Base-by-base conservation (phyloP, 35 echinoderm and acorn worm genomes). In the Ophiothrix spiculata region DNA sequence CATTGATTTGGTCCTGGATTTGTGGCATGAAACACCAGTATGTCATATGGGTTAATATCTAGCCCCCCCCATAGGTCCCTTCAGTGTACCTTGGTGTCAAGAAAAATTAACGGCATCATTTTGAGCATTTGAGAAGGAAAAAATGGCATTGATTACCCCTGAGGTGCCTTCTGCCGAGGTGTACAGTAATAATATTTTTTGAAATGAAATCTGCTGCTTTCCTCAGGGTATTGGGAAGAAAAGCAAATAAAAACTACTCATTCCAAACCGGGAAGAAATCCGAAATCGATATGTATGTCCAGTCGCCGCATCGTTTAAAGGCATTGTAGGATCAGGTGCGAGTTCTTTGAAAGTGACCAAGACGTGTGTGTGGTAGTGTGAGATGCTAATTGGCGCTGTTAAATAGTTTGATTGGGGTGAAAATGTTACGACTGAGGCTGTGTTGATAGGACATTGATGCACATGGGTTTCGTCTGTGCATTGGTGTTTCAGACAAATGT, bases 201-300 rank as follows among this genome's bases (percentile, higher is more conserved):
- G 60, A 69, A 69, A 69, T 69, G 29, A 69, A 69, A 69, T 69
- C 60, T 69, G 60, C 60, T 69, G 17, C 2, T 28, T 69, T 69
- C 60, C 60, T 69, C 60, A 28, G 60, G 60, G 60, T 69, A 69
- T 69, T 69, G 60, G 60, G 60, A 69, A 69, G 60, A 69, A 69
- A 69, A 69, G 60, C 60, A 69, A 69, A 69, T 69, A 69, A 69
- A n/a, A 69, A 28, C 60, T 69, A 69, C 60, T 69, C 60, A 69
- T 69, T 69, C 60, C 25, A 2, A 1, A 28, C 60, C 4, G 60
- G 60, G 60, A 69, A 69, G 60, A 69, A 69, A 69, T 69, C 60
- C 60, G 60, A 69, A 69, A 69, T 69, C 60, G 60, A 69, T 69
- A 69, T 69, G 60, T 69, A 69, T 69, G 60, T 69, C 60, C 60